Evolutionary conservation across 2,888 invertebrate species (phyloP).

Genomic region (Diplazon laetatorius): DNA sequence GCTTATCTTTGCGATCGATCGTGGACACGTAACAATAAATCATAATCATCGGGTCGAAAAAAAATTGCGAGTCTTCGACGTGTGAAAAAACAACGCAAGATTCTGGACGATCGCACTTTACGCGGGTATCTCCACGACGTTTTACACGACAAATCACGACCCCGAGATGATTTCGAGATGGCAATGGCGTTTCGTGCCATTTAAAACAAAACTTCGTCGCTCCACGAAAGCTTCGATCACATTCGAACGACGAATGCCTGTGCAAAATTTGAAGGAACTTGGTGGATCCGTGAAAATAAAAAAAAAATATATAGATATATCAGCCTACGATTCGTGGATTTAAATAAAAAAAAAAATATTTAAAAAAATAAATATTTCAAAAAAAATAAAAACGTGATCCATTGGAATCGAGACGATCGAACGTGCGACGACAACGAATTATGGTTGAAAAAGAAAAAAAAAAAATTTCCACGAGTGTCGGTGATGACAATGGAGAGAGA

Average conservation of each 20-base stretch:
- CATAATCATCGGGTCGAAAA: slow-evolving; percentile 60
- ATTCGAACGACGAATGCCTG: not conserved
- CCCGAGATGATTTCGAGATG: slow-evolving; percentile 24
- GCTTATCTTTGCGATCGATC: slow-evolving; percentile 56
- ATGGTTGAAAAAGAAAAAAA: not conserved
- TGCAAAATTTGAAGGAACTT: slow-evolving; percentile 7
- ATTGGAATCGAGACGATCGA: slow-evolving; percentile 25
- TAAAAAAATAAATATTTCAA: too few relatives aligned
- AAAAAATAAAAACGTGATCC: slow-evolving; percentile 30
- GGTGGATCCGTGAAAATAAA: slow-evolving; percentile 22
- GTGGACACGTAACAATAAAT: slow-evolving; percentile 62
- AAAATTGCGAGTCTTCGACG: slow-evolving; percentile 39
- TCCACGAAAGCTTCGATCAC: not conserved
- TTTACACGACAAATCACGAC: slow-evolving; percentile 47
- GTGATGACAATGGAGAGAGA: not conserved
- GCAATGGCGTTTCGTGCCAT: slow-evolving; percentile 3
- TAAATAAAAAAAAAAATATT: too few relatives aligned
- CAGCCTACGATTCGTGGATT: slow-evolving; percentile 13
- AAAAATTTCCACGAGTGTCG: not conserved
- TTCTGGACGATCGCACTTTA: slow-evolving; percentile 37
- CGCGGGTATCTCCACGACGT: slow-evolving; percentile 40
- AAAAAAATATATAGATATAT: too few relatives aligned
- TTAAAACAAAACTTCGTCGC: slow-evolving; percentile 11
- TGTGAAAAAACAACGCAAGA: slow-evolving; percentile 26
- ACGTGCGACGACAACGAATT: slow-evolving; percentile 22